Evolutionary conservation across 1,140 invertebrate species (phyloP), one percentile per base, ranked within the genome.

Genomic region (Oedothorax gibbosus): DNA sequence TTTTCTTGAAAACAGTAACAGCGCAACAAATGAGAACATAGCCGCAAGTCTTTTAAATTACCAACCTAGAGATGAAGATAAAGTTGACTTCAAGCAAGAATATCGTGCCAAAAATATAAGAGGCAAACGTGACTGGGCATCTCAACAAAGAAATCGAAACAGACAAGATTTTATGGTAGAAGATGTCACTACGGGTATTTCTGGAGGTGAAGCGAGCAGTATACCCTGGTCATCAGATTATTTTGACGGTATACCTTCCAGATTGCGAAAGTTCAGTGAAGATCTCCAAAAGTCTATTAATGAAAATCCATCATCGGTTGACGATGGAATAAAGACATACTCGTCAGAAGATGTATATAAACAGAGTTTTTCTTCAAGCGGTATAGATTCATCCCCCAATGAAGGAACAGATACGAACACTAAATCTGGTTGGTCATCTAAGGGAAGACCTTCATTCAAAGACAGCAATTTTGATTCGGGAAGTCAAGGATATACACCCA

Each of bases 391-490:
- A 9, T 21, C 54, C 62, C 49, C 35, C n/a, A n/a, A 60, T 49
- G 21, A 60, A 75, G 75, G 35, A 62, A 6, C 21, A 50, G 75
- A 62, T 50, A 21, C 77, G 56, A 68, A 53, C 14, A 66, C n/a
- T 66, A 68, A 54, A 9, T 7, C 51, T 60, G 66, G 69, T 20
- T 81, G 78, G 78, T 60, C 78, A 21, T 57, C 78, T 7, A 71
- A 53, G 12, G 18, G 15, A 18, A 15, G 50, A 10, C 50, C 15
- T 18, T 71, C 50, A 35, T 35, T 35, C 5, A 35, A 35, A 35
- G 35, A 35, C 35, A 35, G 5, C 35, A 35, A 35, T 35, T 35
- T 35, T 35, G 5, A 35, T 35, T 35, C 35, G 35, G 35, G 35
- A 35, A 35, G 35, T 54, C 69, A 18, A 71, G 50, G 54, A 15